Conservation (phyloP, 2,113 vertebrate genomes). For the Eurystomus gularis region DNA sequence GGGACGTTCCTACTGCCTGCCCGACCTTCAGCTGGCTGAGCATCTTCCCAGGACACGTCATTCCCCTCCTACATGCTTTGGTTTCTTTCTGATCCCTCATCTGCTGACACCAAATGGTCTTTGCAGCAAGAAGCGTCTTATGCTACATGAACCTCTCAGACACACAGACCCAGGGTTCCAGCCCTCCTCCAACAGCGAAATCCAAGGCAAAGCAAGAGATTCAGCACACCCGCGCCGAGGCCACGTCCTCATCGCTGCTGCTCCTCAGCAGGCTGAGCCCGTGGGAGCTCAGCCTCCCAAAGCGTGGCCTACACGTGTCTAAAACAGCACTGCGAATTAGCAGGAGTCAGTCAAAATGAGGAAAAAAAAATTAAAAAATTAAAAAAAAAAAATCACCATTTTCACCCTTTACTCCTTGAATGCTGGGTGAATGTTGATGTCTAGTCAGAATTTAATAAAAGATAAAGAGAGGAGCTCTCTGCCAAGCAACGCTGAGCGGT, state of each 20-base stretch:
- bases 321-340: background rate
- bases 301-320: fast-evolving
- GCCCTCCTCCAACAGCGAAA: background rate
- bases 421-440: background rate
- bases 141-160: background rate
- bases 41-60: fast-evolving
- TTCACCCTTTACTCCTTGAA: background rate
- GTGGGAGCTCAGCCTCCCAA: background rate
- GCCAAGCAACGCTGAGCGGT: fast-evolving
- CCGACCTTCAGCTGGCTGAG: background rate
- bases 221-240: fast-evolving
- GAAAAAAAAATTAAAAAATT: too few species aligned
- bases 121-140: background rate
- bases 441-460: background rate
- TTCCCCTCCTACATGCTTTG: fast-evolving
- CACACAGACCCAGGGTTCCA: background rate
- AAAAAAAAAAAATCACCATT: background rate
- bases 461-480: background rate
- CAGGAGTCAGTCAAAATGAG: background rate
- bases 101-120: fast-evolving
- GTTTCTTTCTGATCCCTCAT: background rate
- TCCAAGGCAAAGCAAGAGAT: background rate
- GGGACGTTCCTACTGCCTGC: background rate
- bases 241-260: background rate
- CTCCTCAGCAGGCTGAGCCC: background rate